A percentile compares a stretch with the other conserved stretches of the same genome.
Evolutionary conservation across 2,888 invertebrate genomes (phyloP).

Genomic region (Pammene fasciana): DNA sequence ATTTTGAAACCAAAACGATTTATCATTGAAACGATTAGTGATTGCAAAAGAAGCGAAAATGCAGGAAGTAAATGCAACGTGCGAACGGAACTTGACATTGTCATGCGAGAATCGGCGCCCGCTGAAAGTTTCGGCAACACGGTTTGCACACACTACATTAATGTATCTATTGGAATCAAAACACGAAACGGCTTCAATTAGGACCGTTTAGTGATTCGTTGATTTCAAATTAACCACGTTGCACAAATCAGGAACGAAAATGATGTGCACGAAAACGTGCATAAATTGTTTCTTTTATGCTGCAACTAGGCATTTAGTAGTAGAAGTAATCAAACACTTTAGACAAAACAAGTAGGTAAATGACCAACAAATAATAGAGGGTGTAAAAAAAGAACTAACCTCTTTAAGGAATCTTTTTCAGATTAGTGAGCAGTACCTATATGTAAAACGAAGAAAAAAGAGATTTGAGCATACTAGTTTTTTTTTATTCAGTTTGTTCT

Average conservation of each 20-base stretch:
- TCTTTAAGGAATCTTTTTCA: too few relatives aligned
- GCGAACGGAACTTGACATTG: slow-evolving; percentile 59
- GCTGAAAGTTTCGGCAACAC: slow-evolving; percentile 59
- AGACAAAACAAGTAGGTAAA: too few relatives aligned
- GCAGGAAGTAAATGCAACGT: slow-evolving; percentile 59
- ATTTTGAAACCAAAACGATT: slow-evolving; percentile 26
- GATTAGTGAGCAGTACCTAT: too few relatives aligned
- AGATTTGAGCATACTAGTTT: too few relatives aligned
- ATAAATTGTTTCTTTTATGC: not conserved
- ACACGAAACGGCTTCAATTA: slow-evolving; percentile 20
- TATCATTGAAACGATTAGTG: slow-evolving; percentile 21
- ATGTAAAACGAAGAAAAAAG: not conserved
- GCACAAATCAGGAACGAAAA: slow-evolving; percentile 1
- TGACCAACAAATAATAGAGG: too few relatives aligned
- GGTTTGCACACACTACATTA: slow-evolving; percentile 43
- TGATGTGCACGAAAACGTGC: not conserved
- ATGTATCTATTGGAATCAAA: slow-evolving; percentile 30
- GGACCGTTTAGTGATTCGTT: slow-evolving; percentile 4
- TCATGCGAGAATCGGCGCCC: slow-evolving; percentile 62
- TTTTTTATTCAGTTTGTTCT: too few relatives aligned
- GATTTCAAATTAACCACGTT: not conserved
- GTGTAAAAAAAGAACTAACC: too few relatives aligned
- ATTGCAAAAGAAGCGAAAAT: slow-evolving; percentile 42
- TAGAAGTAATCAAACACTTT: too few relatives aligned
- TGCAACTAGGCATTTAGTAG: not conserved